Base-by-base conservation (phyloP, 2,888 invertebrate genomes). In the Nesidiocoris tenuis region DNA sequence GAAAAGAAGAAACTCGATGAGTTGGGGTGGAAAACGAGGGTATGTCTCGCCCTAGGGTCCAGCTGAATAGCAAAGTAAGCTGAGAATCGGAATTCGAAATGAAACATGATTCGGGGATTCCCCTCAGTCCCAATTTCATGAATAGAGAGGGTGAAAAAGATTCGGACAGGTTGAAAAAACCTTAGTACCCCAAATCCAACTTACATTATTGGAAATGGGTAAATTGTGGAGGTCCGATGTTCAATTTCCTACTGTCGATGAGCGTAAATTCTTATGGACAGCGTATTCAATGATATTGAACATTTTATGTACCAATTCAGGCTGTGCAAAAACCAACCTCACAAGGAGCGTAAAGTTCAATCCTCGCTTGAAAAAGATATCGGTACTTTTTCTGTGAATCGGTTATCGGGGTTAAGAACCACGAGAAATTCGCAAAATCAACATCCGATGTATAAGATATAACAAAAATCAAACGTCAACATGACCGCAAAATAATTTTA, bases 81-180 rank as follows among this genome's bases (percentile, higher is more conserved):
- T 17, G 65, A 65, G 65, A 65, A 65, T 39, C 65, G 25, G 65
- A 65, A 65, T 65, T 39, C 39, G 65, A 65, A 65, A 65, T 65
- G 39, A 39, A 65, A 65, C 65, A 65, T 39, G 65, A 39, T 65
- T 65, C 65, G 65, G 18, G 39, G 39, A 39, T 39, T 39, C 39
- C 39, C 39, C n/a, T n/a, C 39, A 12, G 39, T 39, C 12, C 39
- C 39, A 39, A 39, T 39, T 39, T 39, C 12, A n/a, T n/a, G n/a
- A n/a, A n/a, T 12, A 39, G 5, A 3, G 5, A 3, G 39, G 39
- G 39, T 3, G 39, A 39, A 39, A 39, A 39, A n/a, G n/a, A n/a
- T n/a, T n/a, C n/a, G n/a, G n/a, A n/a, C n/a, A n/a, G 5, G 39
- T 39, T 39, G 39, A 12, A 3, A 3, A 39, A 39, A 39, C 3